Conservation (phyloP, 2,888 invertebrate species). For the Drosophila silvestris region DNA sequence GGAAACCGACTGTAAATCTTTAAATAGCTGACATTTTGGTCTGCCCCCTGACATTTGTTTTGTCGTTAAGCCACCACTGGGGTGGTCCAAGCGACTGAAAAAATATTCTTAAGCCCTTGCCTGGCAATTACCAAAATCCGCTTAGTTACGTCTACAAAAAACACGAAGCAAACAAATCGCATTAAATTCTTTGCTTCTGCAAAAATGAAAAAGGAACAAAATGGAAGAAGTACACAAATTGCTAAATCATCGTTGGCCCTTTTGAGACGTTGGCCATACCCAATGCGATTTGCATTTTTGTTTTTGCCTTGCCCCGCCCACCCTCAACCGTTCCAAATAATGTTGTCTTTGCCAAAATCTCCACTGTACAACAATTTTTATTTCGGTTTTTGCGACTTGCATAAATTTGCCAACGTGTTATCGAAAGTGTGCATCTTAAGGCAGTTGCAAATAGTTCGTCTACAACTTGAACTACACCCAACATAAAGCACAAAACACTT, state of each 20-base stretch:
- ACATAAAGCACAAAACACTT: conserved; percentile 17
- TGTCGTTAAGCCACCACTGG: conserved; percentile 65
- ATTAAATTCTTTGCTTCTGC: conserved; percentile 51
- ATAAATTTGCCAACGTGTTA: conserved; percentile 72
- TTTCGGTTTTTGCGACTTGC: conserved; percentile 55
- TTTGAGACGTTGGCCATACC: conserved; percentile 50
- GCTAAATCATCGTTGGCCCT: conserved; percentile 71
- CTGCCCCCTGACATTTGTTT: conserved; percentile 64
- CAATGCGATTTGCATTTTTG: conserved; percentile 63
- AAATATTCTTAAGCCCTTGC: conserved; percentile 49
- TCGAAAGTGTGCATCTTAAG: conserved; percentile 76
- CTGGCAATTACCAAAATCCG: conserved; percentile 75
- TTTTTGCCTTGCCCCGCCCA: conserved; percentile 19
- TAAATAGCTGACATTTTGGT: conserved; percentile 62
- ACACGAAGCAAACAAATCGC: conserved; percentile 42
- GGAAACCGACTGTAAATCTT: conserved; percentile 31
- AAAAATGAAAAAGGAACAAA: conserved; percentile 16
- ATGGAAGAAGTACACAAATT: conserved; percentile 54
- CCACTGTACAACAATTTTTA: conserved; percentile 28
- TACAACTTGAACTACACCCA: conserved; percentile 36
- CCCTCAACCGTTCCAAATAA: conserved; percentile 41
- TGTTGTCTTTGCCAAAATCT: conserved; percentile 58
- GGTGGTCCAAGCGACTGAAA: conserved; percentile 56
- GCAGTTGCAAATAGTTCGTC: conserved; percentile 64
- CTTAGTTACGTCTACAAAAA: conserved; percentile 64